A percentile compares a stretch with the other conserved stretches of the same genome.
Evolutionary conservation across 2,113 vertebrate species (phyloP).

Genomic region (Harpagus bidentatus): DNA sequence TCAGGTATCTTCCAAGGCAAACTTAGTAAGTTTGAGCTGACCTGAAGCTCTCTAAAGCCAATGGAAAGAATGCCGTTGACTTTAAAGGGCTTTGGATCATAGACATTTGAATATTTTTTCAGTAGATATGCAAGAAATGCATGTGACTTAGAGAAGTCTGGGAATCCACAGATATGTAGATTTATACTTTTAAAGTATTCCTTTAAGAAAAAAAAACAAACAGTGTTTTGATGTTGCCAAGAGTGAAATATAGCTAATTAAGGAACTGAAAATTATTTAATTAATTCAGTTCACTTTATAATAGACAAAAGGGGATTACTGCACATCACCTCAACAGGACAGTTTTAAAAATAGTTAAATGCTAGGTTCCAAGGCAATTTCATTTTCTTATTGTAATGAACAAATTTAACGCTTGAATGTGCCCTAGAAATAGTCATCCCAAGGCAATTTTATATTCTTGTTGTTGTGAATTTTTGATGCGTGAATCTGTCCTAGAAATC

Average conservation of each 20-base stretch:
- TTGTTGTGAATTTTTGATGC: conserved; percentile 52
- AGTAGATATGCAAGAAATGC: neutral
- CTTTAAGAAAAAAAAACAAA: neutral
- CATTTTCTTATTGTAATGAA: conserved; percentile 63
- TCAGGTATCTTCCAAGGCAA: neutral
- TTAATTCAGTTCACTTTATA: neutral
- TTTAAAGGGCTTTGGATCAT: neutral
- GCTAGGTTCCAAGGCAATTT: conserved; percentile 42
- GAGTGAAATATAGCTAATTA: neutral
- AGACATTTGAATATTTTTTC: neutral
- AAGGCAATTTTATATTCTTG: conserved; percentile 53
- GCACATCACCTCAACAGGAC: neutral
- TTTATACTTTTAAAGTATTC: neutral
- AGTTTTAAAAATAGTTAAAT: conserved; percentile 41
- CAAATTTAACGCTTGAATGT: conserved; percentile 60
- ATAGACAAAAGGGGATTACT: neutral
- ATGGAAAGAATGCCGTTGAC: neutral
- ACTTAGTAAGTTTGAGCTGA: neutral
- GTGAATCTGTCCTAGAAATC: conserved; percentile 34
- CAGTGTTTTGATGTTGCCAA: neutral
- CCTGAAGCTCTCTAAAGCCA: neutral
- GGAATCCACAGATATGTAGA: neutral
- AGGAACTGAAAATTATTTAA: neutral
- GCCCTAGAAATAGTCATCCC: conserved; percentile 38
- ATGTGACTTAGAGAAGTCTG: neutral